Evolutionary conservation across 2,888 invertebrate species (phyloP), one percentile per base, ranked within the genome.

Genomic region (Gnatocerus cornutus): DNA sequence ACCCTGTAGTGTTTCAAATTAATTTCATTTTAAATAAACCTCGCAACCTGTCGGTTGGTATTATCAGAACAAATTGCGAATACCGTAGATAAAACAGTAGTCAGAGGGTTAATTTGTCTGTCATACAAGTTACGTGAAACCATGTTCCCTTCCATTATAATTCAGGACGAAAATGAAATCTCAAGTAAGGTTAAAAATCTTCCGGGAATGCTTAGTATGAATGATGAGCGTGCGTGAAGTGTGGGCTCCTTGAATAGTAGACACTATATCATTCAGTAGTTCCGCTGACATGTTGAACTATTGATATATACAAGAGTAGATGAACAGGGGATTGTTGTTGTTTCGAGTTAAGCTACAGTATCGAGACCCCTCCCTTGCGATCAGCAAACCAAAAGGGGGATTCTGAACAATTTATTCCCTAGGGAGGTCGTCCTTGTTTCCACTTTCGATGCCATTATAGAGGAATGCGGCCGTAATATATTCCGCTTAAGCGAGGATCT

Each of bases 361-460:
- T 69, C 66, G 48, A 48, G 43, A 68, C 52, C 63, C 66, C 66
- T 69, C 61, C 62, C 55, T 30, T 41, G 65, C 50, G 69, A 69
- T 69, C 61, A 50, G 27, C 56, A 59, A 67, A 41, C 52, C 63
- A 62, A 66, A 55, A 53, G 63, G 59, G 61, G 61, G 66, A 61
- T 66, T 46, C 53, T 39, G 43, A 70, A 70, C 69, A 75, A 73
- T 73, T 70, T 73, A 72, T 79, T 75, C 78, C 74, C 77, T 53
- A 66, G 73, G 76, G 75, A 71, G 61, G 73, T 64, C 71, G 72
- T 75, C 77, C 77, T 78, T 80, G 79, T 79, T 79, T 78, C 80
- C 78, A 79, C 77, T 79, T 80, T 78, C 77, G 73, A 75, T 78
- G 74, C 75, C 78, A 79, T 78, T 79, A 76, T 71, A 68, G 72